phyloP scores from a whole-genome alignment of 2,797 vertebrate species.

The Rhinatrema bivittatum region DNA sequence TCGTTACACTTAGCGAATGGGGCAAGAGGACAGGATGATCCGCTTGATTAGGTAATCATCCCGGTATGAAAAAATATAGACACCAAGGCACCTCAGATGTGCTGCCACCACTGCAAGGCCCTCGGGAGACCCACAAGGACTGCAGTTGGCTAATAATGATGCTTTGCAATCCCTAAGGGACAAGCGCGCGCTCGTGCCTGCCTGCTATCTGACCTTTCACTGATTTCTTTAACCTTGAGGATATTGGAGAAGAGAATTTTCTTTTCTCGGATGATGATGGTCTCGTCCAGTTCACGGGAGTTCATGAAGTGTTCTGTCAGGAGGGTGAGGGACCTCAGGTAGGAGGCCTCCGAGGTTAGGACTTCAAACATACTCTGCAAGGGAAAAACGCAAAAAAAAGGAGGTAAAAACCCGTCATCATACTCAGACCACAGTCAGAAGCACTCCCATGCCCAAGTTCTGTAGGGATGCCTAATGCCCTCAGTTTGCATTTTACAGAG shows the following conservation, averaged over 20 bases:
- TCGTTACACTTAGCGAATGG: too few relatives aligned
- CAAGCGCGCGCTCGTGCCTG: too few relatives aligned
- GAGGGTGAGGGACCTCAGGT: constrained; percentile 75
- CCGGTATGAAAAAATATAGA: too few relatives aligned
- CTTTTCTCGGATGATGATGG: constrained; percentile 65
- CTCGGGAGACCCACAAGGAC: too few relatives aligned
- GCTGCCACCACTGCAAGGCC: too few relatives aligned
- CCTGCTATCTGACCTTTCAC: constrained; percentile 71
- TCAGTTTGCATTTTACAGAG: too few relatives aligned
- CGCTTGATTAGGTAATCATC: too few relatives aligned
- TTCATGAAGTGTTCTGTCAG: constrained; percentile 75
- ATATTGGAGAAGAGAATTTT: constrained; percentile 86
- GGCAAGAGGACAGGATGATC: too few relatives aligned
- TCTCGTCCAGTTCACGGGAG: constrained; percentile 64
- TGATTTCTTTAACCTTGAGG: constrained; percentile 73
- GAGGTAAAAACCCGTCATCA: neutral
- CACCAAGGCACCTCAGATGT: too few relatives aligned
- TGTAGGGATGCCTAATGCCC: neutral
- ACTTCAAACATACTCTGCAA: constrained; percentile 84
- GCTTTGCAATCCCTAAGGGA: too few relatives aligned
- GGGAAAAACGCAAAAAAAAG: neutral
- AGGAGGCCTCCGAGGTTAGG: constrained; percentile 79
- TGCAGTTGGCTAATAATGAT: too few relatives aligned
- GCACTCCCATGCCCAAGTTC: neutral
- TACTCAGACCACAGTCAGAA: neutral